phyloP scores from a whole-genome alignment of 2,888 invertebrate species.

The Drosophila helvetica region DNA sequence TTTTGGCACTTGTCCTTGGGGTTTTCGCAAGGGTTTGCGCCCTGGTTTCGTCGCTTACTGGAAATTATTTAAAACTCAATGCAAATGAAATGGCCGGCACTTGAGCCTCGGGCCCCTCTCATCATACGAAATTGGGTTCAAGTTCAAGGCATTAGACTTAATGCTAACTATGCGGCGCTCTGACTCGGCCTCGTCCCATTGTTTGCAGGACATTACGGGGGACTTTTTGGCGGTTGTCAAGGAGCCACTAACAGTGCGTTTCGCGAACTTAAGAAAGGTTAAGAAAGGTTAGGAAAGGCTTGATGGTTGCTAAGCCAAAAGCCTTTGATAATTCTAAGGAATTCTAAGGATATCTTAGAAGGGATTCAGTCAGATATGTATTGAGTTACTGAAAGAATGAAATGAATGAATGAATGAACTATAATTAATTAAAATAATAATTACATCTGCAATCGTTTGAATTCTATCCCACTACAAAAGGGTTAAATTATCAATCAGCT shows the following conservation, averaged over 20 bases:
- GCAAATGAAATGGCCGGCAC: conserved; percentile 60
- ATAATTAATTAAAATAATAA: too few relatives aligned
- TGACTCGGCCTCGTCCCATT: conserved; percentile 24
- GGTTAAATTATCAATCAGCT: too few relatives aligned
- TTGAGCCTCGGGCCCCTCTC: conserved; percentile 15
- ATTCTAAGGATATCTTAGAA: background rate
- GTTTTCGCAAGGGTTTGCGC: conserved; percentile 14
- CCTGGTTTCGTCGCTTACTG: conserved; percentile 47
- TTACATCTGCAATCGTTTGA: too few relatives aligned
- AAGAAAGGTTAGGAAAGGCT: background rate
- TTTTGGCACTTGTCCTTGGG: conserved; percentile 35
- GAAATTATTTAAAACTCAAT: conserved; percentile 59
- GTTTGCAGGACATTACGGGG: conserved; percentile 32
- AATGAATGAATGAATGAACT: too few relatives aligned
- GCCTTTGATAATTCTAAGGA: background rate
- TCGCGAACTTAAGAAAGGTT: conserved; percentile 3
- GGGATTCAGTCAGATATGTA: background rate
- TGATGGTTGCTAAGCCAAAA: background rate
- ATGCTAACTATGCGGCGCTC: conserved; percentile 41
- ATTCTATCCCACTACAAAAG: too few relatives aligned
- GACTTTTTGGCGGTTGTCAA: conserved; percentile 5
- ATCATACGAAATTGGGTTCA: conserved; percentile 47
- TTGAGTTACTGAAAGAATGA: too few relatives aligned
- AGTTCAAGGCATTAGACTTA: conserved; percentile 54
- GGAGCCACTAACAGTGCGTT: conserved; percentile 25